Conservation (phyloP, 2,113 vertebrate species). For the Cygnus atratus region DNA sequence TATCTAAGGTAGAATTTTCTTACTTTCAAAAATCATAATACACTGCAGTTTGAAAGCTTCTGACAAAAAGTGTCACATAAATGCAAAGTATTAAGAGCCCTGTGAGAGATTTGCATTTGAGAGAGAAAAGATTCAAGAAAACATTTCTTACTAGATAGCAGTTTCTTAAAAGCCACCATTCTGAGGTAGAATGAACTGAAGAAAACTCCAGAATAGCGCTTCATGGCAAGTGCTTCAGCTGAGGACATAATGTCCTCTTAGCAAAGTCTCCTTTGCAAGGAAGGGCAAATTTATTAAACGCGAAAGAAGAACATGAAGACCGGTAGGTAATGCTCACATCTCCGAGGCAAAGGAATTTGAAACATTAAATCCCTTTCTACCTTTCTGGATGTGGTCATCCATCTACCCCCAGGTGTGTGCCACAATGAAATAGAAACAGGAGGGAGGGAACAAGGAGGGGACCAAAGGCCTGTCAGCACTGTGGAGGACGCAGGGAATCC, state of each 20-base stretch:
- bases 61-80: neutral
- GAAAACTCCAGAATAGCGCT: neutral
- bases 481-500: neutral
- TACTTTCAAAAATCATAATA: neutral
- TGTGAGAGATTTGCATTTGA: conserved; percentile 29
- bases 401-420: neutral
- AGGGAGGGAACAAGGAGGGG: neutral
- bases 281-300: conserved; percentile 16
- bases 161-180: conserved; percentile 3
- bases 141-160: neutral
- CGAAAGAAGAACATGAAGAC: neutral
- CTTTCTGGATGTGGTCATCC: neutral
- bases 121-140: neutral
- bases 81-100: neutral
- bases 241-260: neutral
- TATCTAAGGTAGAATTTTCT: neutral
- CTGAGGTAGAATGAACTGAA: neutral
- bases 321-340: neutral
- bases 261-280: conserved; percentile 1
- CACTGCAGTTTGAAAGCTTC: neutral
- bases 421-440: neutral
- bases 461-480: neutral
- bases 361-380: neutral
- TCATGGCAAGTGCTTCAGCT: neutral
- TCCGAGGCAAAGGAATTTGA: neutral